These are phyloP conservation scores for Mechanitis messenoides DNA, from an alignment of 2,888 invertebrate genomes.

Conservation along the genomic window DNA sequence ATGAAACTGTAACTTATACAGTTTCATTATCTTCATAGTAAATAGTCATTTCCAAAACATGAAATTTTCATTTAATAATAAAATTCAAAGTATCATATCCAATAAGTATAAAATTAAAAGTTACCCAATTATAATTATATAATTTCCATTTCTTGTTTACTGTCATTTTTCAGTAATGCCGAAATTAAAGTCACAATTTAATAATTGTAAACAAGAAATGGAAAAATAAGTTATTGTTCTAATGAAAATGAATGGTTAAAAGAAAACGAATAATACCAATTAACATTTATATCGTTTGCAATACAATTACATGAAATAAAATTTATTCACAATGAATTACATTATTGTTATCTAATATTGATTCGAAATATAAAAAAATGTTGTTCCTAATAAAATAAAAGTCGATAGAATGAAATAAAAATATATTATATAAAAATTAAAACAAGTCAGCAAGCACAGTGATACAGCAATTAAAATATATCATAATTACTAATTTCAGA, in stretches of 20 bases:
- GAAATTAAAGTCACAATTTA: too few species aligned
- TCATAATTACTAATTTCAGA: slow-evolving; percentile 51
- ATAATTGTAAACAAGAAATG: not conserved
- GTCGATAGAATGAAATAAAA: slow-evolving; percentile 36
- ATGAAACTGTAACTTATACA: too few species aligned
- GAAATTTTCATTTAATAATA: too few species aligned
- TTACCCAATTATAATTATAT: too few species aligned
- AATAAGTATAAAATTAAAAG: too few species aligned
- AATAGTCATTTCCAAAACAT: too few species aligned
- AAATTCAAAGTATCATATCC: too few species aligned
- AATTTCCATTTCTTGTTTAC: too few species aligned
- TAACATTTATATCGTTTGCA: slow-evolving; percentile 59
- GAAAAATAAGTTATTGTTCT: slow-evolving; percentile 2
- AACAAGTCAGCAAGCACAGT: slow-evolving; percentile 43
- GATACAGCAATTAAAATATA: slow-evolving; percentile 42
- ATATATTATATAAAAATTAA: slow-evolving; percentile 33
- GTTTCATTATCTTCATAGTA: too few species aligned
- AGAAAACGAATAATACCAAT: slow-evolving; percentile 45
- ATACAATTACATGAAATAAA: slow-evolving; percentile 48
- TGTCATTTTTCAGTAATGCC: too few species aligned
- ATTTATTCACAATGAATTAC: slow-evolving; percentile 56
- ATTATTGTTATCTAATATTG: slow-evolving; percentile 57
- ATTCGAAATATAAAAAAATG: slow-evolving; percentile 41
- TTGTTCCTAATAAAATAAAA: slow-evolving; percentile 27
- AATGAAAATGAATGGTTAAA: slow-evolving; percentile 18